These are phyloP conservation scores for Stomatorhinus walkeri DNA, from an alignment of 2,797 vertebrate genomes.

Conservation along the genomic window DNA sequence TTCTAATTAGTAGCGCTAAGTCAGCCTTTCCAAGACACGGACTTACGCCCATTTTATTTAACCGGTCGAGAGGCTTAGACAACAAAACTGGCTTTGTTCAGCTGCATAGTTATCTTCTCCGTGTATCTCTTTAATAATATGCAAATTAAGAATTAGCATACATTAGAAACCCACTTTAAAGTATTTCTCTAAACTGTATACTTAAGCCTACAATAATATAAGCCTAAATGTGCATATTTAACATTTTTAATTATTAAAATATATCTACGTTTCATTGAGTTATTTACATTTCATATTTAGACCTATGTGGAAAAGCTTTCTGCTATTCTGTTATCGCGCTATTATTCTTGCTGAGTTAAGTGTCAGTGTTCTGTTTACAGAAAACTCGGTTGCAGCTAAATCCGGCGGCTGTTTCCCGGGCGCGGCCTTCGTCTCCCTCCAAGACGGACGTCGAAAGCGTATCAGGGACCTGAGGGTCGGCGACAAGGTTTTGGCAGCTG, in stretches of 20 bases:
- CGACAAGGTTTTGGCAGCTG: constrained; percentile 68
- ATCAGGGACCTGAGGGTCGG: constrained; percentile 67
- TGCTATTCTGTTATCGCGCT: neutral
- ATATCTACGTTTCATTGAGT: neutral
- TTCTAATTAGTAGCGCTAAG: constrained; percentile 17
- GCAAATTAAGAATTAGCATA: neutral
- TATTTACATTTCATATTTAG: neutral
- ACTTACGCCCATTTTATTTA: constrained; percentile 14
- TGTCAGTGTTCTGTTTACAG: constrained; percentile 39
- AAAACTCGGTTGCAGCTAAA: constrained; percentile 80
- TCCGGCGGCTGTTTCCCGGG: constrained; percentile 79
- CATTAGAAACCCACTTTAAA: neutral
- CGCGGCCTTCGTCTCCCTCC: constrained; percentile 59
- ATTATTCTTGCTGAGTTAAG: neutral
- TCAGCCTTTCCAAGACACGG: constrained; percentile 24
- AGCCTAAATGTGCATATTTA: neutral
- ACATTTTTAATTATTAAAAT: neutral
- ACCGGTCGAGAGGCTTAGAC: neutral
- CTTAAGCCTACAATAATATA: neutral
- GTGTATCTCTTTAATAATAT: neutral
- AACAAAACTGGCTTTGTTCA: neutral
- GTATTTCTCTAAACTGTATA: neutral
- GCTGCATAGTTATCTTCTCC: neutral
- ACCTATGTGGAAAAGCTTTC: neutral
- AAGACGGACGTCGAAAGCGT: constrained; percentile 65